Conservation (phyloP, 2,113 vertebrate genomes). For the Dascyllus trimaculatus region DNA sequence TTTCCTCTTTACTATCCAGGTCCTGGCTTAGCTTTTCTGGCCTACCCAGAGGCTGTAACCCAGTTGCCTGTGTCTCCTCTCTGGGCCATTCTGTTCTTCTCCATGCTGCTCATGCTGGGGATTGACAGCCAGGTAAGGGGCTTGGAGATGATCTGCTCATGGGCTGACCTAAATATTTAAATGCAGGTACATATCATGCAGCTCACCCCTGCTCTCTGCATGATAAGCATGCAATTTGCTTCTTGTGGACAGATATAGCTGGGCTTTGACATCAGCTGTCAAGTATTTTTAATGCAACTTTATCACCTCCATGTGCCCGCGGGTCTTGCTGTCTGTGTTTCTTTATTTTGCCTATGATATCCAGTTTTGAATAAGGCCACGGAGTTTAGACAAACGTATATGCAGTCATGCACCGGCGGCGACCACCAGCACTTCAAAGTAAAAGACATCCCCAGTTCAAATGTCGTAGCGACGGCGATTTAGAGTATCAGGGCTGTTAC, state of each 20-base stretch:
- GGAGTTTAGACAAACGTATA: constrained; percentile 6
- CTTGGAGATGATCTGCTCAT: constrained; percentile 66
- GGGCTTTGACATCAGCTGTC: constrained; percentile 74
- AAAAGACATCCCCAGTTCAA: constrained; percentile 39
- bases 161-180: constrained; percentile 81
- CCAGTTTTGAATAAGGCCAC: constrained; percentile 44
- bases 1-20: constrained; percentile 81
- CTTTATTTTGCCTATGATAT: constrained; percentile 38
- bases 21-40: constrained; percentile 96
- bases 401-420: not conserved
- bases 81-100: constrained; percentile 99
- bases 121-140: constrained; percentile 97
- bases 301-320: constrained; percentile 65
- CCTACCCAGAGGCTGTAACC: constrained; percentile 97
- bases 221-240: constrained; percentile 76
- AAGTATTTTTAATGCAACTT: constrained; percentile 70
- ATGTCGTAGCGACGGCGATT: constrained; percentile 35
- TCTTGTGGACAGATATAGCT: constrained; percentile 68
- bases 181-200: constrained; percentile 68
- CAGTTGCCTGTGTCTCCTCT: constrained; percentile 95
- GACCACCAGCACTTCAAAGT: constrained; percentile 18
- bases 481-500: constrained; percentile 38
- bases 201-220: constrained; percentile 62
- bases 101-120: constrained; percentile 98
- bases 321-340: constrained; percentile 44